Conservation (phyloP, 1,140 invertebrate genomes). For the Caenorhabditis remanei region DNA sequence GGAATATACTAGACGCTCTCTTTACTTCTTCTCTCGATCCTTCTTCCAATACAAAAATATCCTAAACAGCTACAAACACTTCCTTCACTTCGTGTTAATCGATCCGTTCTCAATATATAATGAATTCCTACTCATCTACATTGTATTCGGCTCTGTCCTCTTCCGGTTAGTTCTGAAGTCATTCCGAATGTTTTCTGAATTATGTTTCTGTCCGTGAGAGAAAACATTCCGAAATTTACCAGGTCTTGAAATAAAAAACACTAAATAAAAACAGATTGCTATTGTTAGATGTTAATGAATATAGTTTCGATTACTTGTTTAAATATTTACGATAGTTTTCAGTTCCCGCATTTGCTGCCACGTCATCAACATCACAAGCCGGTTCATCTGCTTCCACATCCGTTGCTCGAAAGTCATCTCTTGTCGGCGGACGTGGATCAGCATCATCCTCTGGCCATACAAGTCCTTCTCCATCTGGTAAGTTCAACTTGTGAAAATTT, state of each 20-base stretch:
- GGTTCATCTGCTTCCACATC: conserved; percentile 17
- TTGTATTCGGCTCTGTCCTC: not conserved
- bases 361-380: conserved; percentile 9
- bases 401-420: conserved; percentile 54
- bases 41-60: conserved; percentile 7
- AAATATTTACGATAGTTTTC: not conserved
- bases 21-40: conserved; percentile 29
- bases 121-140: conserved; percentile 5
- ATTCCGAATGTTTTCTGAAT: too few species aligned
- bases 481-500: too few species aligned
- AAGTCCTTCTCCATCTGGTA: conserved; percentile 61
- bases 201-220: too few species aligned
- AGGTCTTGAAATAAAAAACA: not conserved
- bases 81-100: not conserved
- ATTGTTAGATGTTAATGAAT: too few species aligned
- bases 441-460: conserved; percentile 60
- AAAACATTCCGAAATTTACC: not conserved
- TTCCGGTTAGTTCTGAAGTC: conserved; percentile 28
- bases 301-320: too few species aligned
- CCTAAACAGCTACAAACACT: not conserved
- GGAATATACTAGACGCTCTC: conserved; percentile 18
- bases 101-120: not conserved
- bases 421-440: conserved; percentile 52
- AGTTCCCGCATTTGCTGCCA: not conserved
- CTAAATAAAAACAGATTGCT: not conserved